Percentiles rank a stretch among this genome's conserved stretches.
Conservation (phyloP, 2,888 invertebrate species). For the Callyntrura guangdongensis region DNA sequence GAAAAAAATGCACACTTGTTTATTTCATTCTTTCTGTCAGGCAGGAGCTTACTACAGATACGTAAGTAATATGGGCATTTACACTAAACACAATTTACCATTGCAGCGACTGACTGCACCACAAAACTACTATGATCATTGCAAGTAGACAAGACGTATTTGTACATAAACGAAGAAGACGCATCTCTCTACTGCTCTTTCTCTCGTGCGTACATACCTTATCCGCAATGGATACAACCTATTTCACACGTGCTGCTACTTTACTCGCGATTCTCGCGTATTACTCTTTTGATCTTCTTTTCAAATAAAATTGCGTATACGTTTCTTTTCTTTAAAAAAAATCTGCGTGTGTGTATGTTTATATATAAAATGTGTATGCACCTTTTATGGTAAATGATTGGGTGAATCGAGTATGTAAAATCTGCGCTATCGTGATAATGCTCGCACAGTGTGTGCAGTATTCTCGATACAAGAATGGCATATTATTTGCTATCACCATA, state of each 20-base stretch:
- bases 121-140: background rate
- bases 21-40: constrained; percentile 30
- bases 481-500: background rate
- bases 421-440: background rate
- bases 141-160: background rate
- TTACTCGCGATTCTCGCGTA: constrained; percentile 68
- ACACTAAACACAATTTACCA: background rate
- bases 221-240: constrained; percentile 82
- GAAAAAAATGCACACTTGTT: constrained; percentile 6
- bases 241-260: constrained; percentile 84
- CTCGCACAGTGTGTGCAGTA: background rate
- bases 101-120: background rate
- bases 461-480: background rate
- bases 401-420: constrained; percentile 1
- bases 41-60: background rate
- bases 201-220: background rate
- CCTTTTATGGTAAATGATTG: constrained; percentile 21
- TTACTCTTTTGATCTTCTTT: constrained; percentile 53
- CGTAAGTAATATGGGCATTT: background rate
- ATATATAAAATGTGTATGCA: constrained; percentile 24
- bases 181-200: constrained; percentile 16
- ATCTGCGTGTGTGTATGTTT: constrained; percentile 13
- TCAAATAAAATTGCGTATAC: constrained; percentile 46
- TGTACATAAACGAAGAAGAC: background rate
- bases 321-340: constrained; percentile 17